Conservation (phyloP, 2,113 vertebrate genomes). For the Thalassoma bifasciatum region DNA sequence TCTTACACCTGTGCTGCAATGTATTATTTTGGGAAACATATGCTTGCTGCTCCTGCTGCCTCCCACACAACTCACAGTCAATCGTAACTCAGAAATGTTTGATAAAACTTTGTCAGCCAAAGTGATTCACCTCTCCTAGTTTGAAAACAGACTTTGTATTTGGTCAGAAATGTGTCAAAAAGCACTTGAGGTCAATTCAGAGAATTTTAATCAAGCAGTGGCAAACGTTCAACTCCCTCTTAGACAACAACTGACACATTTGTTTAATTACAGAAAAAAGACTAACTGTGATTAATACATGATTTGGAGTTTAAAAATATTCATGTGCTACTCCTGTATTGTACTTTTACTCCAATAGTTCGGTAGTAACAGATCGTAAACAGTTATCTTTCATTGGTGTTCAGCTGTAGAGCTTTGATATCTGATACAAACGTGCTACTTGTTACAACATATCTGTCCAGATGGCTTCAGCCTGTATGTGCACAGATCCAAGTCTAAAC, state of each 20-base stretch:
- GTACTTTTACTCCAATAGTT: background rate
- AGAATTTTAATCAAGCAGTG: background rate
- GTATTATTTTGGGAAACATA: background rate
- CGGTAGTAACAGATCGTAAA: conserved; percentile 16
- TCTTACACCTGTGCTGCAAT: too few relatives aligned
- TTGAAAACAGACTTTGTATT: background rate
- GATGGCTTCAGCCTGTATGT: conserved; percentile 39
- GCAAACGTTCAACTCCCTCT: too few relatives aligned
- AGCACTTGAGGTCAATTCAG: background rate
- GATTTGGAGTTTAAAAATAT: background rate
- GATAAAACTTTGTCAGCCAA: background rate
- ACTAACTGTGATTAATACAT: background rate
- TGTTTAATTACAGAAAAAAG: background rate
- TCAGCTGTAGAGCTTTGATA: conserved; percentile 35
- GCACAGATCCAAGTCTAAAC: conserved; percentile 37
- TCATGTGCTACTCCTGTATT: background rate
- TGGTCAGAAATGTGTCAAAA: background rate
- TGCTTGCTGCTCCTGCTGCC: background rate
- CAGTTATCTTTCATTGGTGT: conserved; percentile 5
- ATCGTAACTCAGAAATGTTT: background rate
- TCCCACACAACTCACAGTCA: background rate
- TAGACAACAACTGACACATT: too few relatives aligned
- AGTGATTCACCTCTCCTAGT: conserved; percentile 3
- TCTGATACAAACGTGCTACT: conserved; percentile 28
- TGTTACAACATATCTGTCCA: conserved; percentile 34